These are phyloP conservation scores for Spialia ferax DNA, from an alignment of 2,888 invertebrate species.

Conservation along the genomic window DNA sequence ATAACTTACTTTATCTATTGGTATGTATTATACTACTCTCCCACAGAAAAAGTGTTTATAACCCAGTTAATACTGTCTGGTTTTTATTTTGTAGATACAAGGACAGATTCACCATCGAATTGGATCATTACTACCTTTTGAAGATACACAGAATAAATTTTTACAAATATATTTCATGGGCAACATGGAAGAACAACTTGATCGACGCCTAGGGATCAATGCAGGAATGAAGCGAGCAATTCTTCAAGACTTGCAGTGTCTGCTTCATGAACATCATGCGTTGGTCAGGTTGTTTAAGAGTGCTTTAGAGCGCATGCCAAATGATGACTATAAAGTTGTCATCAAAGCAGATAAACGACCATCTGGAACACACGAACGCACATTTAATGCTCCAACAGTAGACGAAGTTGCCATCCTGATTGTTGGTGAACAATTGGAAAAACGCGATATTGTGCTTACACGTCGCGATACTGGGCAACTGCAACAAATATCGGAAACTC, in stretches of 20 bases:
- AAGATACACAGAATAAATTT: slow-evolving; percentile 51
- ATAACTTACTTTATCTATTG: no score
- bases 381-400: slow-evolving; percentile 51
- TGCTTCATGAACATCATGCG: slow-evolving; percentile 51
- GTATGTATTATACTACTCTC: neutral
- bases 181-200: slow-evolving; percentile 11
- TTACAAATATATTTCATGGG: slow-evolving; percentile 51
- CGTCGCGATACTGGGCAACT: slow-evolving; percentile 33
- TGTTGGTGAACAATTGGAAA: slow-evolving; percentile 48
- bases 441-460: slow-evolving; percentile 43
- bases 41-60: slow-evolving; percentile 20
- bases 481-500: slow-evolving; percentile 1
- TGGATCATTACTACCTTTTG: slow-evolving; percentile 49
- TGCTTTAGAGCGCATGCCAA: slow-evolving; percentile 47
- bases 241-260: slow-evolving; percentile 49
- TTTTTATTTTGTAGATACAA: slow-evolving; percentile 46
- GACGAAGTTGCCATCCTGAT: slow-evolving; percentile 52
- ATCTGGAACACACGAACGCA: slow-evolving; percentile 31
- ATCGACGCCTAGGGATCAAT: slow-evolving; percentile 43
- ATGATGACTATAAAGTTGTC: slow-evolving; percentile 47
- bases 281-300: slow-evolving; percentile 48
- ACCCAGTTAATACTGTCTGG: slow-evolving; percentile 19
- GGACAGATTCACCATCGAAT: slow-evolving; percentile 51
- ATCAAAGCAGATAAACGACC: slow-evolving; percentile 42
- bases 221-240: slow-evolving; percentile 50